Evolutionary conservation across 2,797 vertebrate species (phyloP).

Genomic region (Setipinna tenuifilis): DNA sequence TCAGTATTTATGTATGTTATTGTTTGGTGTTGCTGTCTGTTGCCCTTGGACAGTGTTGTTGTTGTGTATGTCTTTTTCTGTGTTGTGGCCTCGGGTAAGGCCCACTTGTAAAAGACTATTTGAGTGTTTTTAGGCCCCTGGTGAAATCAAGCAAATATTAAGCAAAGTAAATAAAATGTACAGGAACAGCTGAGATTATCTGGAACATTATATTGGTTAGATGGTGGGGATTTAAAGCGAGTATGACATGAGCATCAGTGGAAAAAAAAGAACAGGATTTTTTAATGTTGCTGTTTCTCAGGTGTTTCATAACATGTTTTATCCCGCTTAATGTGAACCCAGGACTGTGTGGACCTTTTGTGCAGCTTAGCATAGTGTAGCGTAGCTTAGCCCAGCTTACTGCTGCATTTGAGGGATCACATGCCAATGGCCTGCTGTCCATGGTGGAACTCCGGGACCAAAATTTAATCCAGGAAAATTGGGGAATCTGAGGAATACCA

Average conservation of each 20-base stretch:
- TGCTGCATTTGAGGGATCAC: conserved; percentile 5
- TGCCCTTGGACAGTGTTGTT: no score
- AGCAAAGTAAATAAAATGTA: neutral
- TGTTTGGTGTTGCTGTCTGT: no score
- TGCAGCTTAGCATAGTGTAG: neutral
- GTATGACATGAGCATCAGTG: conserved; percentile 6
- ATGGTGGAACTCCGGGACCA: neutral
- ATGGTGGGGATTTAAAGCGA: neutral
- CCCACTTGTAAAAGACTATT: no score
- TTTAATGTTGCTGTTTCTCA: conserved; percentile 26
- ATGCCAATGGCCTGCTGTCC: neutral
- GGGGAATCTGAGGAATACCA: no score
- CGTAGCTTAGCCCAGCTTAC: conserved; percentile 9
- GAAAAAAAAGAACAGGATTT: neutral
- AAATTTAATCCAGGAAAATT: no score
- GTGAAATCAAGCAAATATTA: no score
- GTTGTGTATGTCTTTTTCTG: no score
- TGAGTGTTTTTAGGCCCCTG: no score
- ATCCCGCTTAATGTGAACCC: conserved; percentile 5
- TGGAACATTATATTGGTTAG: neutral
- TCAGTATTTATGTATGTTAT: no score
- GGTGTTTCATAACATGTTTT: conserved; percentile 27
- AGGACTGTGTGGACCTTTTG: conserved; percentile 10
- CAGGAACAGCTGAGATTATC: neutral
- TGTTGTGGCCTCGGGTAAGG: no score